Evolutionary conservation across 2,113 vertebrate genomes (phyloP).

Genomic region (Pterocles burchelli): DNA sequence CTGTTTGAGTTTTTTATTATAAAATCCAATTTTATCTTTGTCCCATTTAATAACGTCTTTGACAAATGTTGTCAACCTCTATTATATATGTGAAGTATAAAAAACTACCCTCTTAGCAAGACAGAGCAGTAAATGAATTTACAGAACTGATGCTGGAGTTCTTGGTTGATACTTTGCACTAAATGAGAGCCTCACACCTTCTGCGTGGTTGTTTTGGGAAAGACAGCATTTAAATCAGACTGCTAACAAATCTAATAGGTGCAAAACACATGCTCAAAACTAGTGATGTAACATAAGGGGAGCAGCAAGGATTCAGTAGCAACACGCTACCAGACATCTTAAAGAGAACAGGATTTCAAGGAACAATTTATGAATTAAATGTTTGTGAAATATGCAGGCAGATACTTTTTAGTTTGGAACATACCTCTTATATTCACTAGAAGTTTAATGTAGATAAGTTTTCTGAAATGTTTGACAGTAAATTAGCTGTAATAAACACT

Average conservation of each 20-base stretch:
- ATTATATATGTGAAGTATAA: conserved; percentile 11
- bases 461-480: background rate
- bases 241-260: background rate
- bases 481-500: background rate
- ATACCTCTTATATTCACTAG: background rate
- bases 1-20: conserved; percentile 61
- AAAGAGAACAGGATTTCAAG: background rate
- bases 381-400: background rate
- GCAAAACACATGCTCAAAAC: background rate
- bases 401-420: background rate
- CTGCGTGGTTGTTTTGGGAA: background rate
- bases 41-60: conserved; percentile 67
- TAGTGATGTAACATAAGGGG: background rate
- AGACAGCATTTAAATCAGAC: background rate
- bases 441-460: background rate
- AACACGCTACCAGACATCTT: background rate
- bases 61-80: conserved; percentile 60
- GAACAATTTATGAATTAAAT: background rate
- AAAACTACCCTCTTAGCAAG: background rate
- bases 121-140: conserved; percentile 38
- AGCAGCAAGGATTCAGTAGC: background rate
- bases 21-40: conserved; percentile 69
- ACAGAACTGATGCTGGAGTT: background rate
- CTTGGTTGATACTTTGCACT: background rate
- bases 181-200: background rate